A percentile compares a stretch with the other conserved stretches of the same genome.
phyloP scores from a whole-genome alignment of 2,797 vertebrate genomes.

The Mareca strepera region DNA sequence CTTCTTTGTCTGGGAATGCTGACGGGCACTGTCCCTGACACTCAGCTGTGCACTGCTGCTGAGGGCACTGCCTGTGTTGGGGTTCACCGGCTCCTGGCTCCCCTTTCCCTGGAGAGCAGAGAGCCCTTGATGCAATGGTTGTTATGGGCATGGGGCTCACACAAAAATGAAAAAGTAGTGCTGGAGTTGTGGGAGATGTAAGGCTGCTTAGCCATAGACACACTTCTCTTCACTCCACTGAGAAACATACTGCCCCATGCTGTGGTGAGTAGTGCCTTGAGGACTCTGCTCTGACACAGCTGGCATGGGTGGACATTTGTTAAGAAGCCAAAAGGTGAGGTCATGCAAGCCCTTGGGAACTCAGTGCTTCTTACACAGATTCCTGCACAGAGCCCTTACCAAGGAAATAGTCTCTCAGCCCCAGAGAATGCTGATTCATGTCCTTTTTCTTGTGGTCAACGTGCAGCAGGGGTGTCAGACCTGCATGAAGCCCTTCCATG shows the following conservation, averaged over 20 bases:
- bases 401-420: not conserved
- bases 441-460: not conserved
- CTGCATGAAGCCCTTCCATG: not conserved
- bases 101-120: not conserved
- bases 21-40: not conserved
- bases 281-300: not conserved
- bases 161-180: not conserved
- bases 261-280: rapidly evolving
- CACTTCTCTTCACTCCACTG: not conserved
- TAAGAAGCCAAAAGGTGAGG: not conserved
- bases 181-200: not conserved
- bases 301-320: not conserved
- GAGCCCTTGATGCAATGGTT: not conserved
- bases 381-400: not conserved
- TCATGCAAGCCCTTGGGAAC: not conserved
- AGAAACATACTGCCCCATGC: not conserved
- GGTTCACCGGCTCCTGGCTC: not conserved
- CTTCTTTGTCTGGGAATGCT: not conserved
- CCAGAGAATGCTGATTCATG: not conserved
- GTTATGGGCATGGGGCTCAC: not conserved
- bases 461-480: not conserved
- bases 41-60: rapidly evolving
- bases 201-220: not conserved
- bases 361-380: not conserved
- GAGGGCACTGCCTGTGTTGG: not conserved